phyloP scores from a whole-genome alignment of 2,888 invertebrate genomes.

The Hemaris fuciformis region DNA sequence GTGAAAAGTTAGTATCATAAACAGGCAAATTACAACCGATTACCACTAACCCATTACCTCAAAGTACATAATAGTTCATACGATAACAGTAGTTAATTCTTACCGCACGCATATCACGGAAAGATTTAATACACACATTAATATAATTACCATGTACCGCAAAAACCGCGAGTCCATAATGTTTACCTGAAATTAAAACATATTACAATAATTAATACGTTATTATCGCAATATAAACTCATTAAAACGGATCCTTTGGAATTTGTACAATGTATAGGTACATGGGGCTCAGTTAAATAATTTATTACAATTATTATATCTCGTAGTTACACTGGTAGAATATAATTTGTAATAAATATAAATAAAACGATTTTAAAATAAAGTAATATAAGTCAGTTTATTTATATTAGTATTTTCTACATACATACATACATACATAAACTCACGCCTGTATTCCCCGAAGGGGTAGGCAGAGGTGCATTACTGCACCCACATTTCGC shows the following conservation, averaged over 20 bases:
- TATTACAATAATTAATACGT: not conserved
- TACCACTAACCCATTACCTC: not conserved
- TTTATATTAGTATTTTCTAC: no score
- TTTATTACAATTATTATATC: not conserved
- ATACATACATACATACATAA: no score
- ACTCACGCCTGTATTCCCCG: no score
- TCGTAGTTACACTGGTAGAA: no score
- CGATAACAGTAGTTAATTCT: not conserved
- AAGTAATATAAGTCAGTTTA: no score
- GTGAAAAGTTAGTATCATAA: not conserved
- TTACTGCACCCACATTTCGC: no score
- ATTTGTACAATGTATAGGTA: not conserved
- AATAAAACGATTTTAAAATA: no score
- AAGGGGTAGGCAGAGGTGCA: no score
- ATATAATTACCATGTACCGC: slow-evolving; percentile 24
- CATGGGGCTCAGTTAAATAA: not conserved
- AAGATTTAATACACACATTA: not conserved
- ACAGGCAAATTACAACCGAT: not conserved
- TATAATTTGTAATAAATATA: no score
- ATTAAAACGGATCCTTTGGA: not conserved
- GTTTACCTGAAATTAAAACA: slow-evolving; percentile 8
- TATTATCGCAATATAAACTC: not conserved
- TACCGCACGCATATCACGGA: not conserved
- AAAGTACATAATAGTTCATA: not conserved
- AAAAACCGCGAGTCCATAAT: not conserved